Conservation (phyloP, 2,113 vertebrate genomes). For the human region GRCh38 chr6:147711001-147711500, state of each 20-base stretch:
- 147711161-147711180: neutral
- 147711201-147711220: conserved; percentile 11
- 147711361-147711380: neutral
- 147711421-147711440: neutral
- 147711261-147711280: neutral
- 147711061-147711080: too few species aligned
- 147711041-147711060: too few species aligned
- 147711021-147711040: neutral
- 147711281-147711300: fast-evolving
- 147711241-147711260: neutral
- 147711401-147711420: neutral
- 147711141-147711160: neutral
- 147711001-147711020: fast-evolving
- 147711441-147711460: conserved; percentile 48
- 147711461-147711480: conserved; percentile 12
- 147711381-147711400: neutral
- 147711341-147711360: neutral
- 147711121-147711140: neutral
- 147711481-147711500: conserved; percentile 50
- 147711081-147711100: neutral
- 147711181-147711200: neutral
- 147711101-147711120: neutral
- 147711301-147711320: neutral
- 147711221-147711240: neutral
- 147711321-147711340: too few species aligned